Conservation (phyloP, 2,113 vertebrate genomes). For the Arothron firmamentum region DNA sequence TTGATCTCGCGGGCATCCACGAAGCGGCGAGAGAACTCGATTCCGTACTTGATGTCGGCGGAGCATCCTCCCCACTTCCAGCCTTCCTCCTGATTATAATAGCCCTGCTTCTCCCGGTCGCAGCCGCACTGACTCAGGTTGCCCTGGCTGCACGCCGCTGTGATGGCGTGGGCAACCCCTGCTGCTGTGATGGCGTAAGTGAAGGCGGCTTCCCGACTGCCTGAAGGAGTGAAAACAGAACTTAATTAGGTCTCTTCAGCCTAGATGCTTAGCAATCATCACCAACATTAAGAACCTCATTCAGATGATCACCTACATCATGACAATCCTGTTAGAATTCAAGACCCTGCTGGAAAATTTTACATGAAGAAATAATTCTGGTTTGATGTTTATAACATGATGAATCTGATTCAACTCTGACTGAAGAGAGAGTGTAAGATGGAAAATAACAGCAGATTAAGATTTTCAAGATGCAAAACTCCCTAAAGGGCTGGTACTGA, state of each 20-base stretch:
- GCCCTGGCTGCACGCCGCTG: conserved; percentile 96
- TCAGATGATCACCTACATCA: too few species aligned
- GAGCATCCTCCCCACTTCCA: conserved; percentile 99
- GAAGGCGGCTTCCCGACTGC: conserved; percentile 97
- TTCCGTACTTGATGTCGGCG: conserved; percentile 95
- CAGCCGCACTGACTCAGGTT: conserved; percentile 98
- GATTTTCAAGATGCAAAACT: too few species aligned
- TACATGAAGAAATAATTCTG: too few species aligned
- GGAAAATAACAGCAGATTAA: too few species aligned
- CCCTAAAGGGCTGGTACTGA: too few species aligned
- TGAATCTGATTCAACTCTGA: too few species aligned
- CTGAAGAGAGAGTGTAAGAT: too few species aligned
- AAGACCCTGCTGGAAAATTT: too few species aligned
- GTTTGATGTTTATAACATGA: too few species aligned
- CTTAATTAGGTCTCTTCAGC: not conserved
- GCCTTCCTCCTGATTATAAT: conserved; percentile 97
- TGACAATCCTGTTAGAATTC: too few species aligned
- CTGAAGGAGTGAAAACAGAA: conserved; percentile 72
- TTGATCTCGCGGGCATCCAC: conserved; percentile 97
- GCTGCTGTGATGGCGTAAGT: conserved; percentile 97
- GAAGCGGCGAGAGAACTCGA: conserved; percentile 97
- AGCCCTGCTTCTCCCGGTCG: conserved; percentile 97
- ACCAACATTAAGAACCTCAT: too few species aligned
- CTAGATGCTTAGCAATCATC: too few species aligned
- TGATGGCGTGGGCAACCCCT: conserved; percentile 93